These are phyloP conservation scores for Popillia japonica DNA, from an alignment of 1,140 invertebrate genomes.

Conservation along the genomic window DNA sequence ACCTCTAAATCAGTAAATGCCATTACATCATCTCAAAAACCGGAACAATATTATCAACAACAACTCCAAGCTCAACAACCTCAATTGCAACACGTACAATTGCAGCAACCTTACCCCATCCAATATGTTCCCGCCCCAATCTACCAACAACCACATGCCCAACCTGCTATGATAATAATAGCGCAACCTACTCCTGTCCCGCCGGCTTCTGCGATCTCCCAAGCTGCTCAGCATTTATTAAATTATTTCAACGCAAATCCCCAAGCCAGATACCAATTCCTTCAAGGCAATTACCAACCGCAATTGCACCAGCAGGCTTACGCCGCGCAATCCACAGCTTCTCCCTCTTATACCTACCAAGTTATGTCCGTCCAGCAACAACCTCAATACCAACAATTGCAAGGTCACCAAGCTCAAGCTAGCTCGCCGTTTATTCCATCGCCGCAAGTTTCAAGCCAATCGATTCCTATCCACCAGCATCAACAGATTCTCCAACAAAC, in stretches of 20 bases:
- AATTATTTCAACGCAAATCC: constrained; percentile 52
- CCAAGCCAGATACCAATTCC: constrained; percentile 49
- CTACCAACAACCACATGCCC: constrained; percentile 42
- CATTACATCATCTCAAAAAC: constrained; percentile 36
- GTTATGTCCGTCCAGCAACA: constrained; percentile 27
- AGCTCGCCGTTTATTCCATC: not conserved
- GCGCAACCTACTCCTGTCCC: constrained; percentile 53
- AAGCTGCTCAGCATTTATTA: constrained; percentile 50
- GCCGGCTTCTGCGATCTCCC: constrained; percentile 43
- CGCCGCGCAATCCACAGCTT: constrained; percentile 29
- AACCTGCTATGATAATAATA: constrained; percentile 54
- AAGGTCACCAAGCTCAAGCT: not conserved
- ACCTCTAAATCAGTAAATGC: constrained; percentile 31
- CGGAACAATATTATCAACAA: constrained; percentile 35
- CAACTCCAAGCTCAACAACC: constrained; percentile 36
- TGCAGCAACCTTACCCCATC: constrained; percentile 40
- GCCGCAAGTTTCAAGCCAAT: constrained; percentile 2
- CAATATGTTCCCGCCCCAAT: constrained; percentile 44
- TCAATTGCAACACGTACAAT: constrained; percentile 13
- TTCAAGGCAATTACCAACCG: constrained; percentile 45
- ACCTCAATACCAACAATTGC: constrained; percentile 40
- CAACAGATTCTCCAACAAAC: constrained; percentile 30
- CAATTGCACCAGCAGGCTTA: constrained; percentile 42
- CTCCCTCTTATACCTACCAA: constrained; percentile 34
- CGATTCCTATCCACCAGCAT: constrained; percentile 6